Evolutionary conservation across 2,888 invertebrate species (phyloP).

Genomic region (Mylabris sibirica): DNA sequence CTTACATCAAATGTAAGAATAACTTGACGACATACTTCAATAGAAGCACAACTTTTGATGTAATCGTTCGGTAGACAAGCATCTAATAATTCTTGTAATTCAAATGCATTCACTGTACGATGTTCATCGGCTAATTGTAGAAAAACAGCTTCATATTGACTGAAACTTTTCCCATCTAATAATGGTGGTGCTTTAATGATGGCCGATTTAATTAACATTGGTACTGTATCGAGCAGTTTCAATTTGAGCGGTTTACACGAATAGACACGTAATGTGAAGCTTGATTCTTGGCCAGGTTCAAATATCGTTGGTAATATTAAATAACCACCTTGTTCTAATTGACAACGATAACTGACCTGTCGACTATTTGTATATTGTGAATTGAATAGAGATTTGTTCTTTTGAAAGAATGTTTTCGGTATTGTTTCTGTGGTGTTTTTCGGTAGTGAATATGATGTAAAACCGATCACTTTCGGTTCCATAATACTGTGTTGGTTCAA

Average conservation of each 20-base stretch:
- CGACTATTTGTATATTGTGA: conserved; percentile 92
- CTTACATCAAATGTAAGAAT: conserved; percentile 89
- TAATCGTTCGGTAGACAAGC: conserved; percentile 93
- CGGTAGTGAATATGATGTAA: conserved; percentile 81
- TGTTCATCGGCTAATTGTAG: conserved; percentile 91
- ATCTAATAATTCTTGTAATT: conserved; percentile 87
- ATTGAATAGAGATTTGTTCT: conserved; percentile 85
- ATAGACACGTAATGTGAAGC: conserved; percentile 84
- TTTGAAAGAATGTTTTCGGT: conserved; percentile 81
- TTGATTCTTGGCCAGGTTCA: conserved; percentile 88
- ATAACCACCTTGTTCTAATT: conserved; percentile 82
- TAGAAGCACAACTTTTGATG: conserved; percentile 91
- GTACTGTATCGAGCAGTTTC: conserved; percentile 73
- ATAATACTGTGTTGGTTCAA: conserved; percentile 89
- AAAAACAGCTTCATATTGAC: conserved; percentile 90
- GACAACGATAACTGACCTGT: conserved; percentile 70
- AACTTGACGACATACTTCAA: conserved; percentile 91
- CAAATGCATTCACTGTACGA: conserved; percentile 88
- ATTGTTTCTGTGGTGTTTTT: conserved; percentile 78
- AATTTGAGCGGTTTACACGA: conserved; percentile 80
- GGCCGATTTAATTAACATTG: conserved; percentile 75
- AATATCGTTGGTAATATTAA: conserved; percentile 90
- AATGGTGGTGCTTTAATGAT: conserved; percentile 78
- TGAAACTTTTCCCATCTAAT: conserved; percentile 75
- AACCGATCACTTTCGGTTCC: conserved; percentile 93